A percentile compares a stretch with the other conserved stretches of the same genome.
Evolutionary conservation across 2,888 invertebrate genomes (phyloP).

Genomic region (Andrena praecox): DNA sequence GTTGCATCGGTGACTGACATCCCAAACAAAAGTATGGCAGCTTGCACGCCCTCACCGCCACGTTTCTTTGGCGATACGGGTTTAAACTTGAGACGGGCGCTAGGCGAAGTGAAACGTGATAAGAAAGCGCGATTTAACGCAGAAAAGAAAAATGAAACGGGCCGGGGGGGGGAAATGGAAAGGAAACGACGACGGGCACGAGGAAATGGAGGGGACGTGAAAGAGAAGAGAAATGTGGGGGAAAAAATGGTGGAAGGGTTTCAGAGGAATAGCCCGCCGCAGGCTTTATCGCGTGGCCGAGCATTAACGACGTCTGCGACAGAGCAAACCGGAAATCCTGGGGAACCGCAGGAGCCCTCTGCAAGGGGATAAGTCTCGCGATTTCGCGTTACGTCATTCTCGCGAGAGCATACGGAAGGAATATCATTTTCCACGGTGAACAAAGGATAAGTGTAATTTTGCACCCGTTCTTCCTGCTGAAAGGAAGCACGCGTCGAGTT

Average conservation of each 20-base stretch:
- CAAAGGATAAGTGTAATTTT: constrained; percentile 40
- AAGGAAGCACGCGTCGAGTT: background rate
- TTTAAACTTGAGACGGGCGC: constrained; percentile 18
- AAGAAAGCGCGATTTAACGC: constrained; percentile 41
- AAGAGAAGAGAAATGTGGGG: constrained; percentile 12
- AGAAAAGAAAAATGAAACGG: constrained; percentile 25
- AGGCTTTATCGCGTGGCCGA: constrained; percentile 59
- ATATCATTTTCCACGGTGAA: constrained; percentile 37
- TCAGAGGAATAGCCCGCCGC: constrained; percentile 46
- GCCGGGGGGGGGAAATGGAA: background rate
- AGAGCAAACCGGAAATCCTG: constrained; percentile 56
- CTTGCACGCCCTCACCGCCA: background rate
- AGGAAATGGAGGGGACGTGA: background rate
- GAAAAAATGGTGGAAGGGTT: constrained; percentile 38
- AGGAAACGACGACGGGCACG: background rate
- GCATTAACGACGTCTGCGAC: constrained; percentile 61
- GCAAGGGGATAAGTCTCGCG: constrained; percentile 41
- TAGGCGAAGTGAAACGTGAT: constrained; percentile 37
- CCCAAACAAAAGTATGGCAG: constrained; percentile 2
- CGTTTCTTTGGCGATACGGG: background rate
- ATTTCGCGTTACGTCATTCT: constrained; percentile 51
- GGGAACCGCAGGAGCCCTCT: constrained; percentile 43
- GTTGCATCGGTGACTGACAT: background rate
- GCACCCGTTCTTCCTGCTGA: background rate
- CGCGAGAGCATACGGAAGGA: background rate